Evolutionary conservation across 2,888 invertebrate species (phyloP).

Genomic region (Drosophila formosana): DNA sequence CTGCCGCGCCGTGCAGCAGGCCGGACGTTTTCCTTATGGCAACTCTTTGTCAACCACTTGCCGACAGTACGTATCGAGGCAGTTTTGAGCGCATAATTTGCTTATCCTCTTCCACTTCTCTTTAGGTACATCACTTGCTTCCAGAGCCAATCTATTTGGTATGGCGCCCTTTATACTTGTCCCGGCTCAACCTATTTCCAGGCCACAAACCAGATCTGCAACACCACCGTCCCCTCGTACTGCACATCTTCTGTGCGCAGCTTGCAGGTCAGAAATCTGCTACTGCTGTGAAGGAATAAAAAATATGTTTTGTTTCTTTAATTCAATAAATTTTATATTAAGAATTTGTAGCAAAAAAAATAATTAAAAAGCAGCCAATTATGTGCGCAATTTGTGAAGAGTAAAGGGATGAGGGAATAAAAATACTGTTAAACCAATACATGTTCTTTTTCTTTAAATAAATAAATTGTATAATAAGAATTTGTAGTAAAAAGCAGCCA

Average conservation of each 20-base stretch:
- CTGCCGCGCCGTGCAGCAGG: conserved; percentile 35
- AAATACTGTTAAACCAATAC: not conserved
- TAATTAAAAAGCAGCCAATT: too few relatives aligned
- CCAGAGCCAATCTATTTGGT: conserved; percentile 17
- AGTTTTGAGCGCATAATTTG: not conserved
- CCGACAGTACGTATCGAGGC: conserved; percentile 53
- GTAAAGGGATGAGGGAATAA: not conserved
- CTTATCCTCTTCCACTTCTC: too few relatives aligned
- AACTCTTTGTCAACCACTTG: conserved; percentile 31
- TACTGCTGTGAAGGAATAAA: not conserved
- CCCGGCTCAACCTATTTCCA: conserved; percentile 65
- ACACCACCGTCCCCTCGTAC: conserved; percentile 33
- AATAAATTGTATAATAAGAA: not conserved
- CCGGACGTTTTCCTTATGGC: conserved; percentile 70
- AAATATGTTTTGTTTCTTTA: not conserved
- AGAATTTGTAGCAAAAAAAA: too few relatives aligned
- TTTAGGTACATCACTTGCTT: conserved; percentile 61
- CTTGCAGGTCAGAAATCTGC: conserved; percentile 32
- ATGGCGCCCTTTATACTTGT: conserved; percentile 59
- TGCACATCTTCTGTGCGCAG: conserved; percentile 35
- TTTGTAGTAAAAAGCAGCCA: not conserved
- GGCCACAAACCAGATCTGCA: conserved; percentile 39
- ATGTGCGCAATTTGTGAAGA: conserved; percentile 41
- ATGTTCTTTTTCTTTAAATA: not conserved
- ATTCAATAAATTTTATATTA: not conserved